Evolutionary conservation across 2,888 invertebrate species (phyloP), one percentile per base, ranked within the genome.

Genomic region (Leptinotarsa tumamoca): DNA sequence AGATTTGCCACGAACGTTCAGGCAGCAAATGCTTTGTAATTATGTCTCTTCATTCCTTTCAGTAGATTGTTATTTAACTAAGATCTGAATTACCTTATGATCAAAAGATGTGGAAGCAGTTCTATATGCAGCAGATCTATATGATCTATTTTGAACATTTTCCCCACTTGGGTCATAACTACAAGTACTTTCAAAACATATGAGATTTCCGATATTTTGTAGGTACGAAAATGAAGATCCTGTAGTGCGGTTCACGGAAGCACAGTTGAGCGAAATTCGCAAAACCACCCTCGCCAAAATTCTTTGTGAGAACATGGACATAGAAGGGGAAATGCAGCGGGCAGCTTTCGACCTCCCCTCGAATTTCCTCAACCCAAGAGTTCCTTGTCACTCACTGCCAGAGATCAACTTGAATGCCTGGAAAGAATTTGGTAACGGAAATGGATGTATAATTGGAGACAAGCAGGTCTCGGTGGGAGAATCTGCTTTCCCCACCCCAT

Each of bases 331-430:
- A 74, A 96, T 98, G 88, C 98, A 98, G 86, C 91, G 96, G 69
- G 95, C 96, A 7, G 94, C 95, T 1, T 96, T 98, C 85, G 97
- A 98, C 87, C 90, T 97, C 80, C 97, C 97, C 0, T 96, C 96
- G 86, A 95, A 95, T 84, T 96, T 96, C 91, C 89, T 96, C 92
- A 97, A 97, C 86, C 97, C 97, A 0, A 76, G 79, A 61, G 94
- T 97, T 21, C 93, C 96, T 0, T 97, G 97, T 85, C 91, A 92
- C 17, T 94, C 95, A 0, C 90, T 96, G 85, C 95, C 96, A 0
- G 91, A 93, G 78, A 91, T 96, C 75, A 96, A 97, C 84, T 89
- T 97, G 68, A 93, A 92, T 1, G 94, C 95, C 66, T 97, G 96
- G 96, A 91, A 94, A 51, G 96, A 97, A 87, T 91, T 93, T 0